Percentiles rank a stretch among this genome's conserved stretches.
Evolutionary conservation across 2,113 vertebrate species (phyloP).

Genomic region (Raja brachyura): DNA sequence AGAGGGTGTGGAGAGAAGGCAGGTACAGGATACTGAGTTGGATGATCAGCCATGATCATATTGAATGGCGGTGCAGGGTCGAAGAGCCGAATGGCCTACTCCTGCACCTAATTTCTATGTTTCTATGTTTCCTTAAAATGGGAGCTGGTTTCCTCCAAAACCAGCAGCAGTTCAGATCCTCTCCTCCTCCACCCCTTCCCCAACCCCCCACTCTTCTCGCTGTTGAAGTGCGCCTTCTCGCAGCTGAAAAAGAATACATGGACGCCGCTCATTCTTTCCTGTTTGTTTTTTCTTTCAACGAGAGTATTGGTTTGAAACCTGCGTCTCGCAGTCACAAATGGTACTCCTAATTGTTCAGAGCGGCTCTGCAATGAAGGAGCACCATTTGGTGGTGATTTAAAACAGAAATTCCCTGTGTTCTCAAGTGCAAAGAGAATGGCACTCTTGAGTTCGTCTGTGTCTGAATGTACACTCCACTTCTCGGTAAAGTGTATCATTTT

Average conservation of each 20-base stretch:
- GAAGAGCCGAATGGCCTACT: no score
- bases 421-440: conserved; percentile 33
- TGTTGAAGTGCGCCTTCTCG: conserved; percentile 27
- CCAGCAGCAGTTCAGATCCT: neutral
- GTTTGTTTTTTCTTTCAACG: conserved; percentile 16
- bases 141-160: neutral
- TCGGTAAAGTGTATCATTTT: conserved; percentile 36
- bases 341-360: conserved; percentile 34
- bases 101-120: no score
- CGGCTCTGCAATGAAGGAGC: conserved; percentile 27
- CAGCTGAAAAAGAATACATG: conserved; percentile 22
- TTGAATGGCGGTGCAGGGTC: no score
- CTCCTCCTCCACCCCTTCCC: neutral
- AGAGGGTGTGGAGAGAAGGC: no score
- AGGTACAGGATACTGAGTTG: no score
- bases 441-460: conserved; percentile 19
- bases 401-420: conserved; percentile 31
- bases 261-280: conserved; percentile 32
- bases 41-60: no score
- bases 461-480: conserved; percentile 37
- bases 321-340: neutral
- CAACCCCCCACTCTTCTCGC: neutral
- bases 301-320: conserved; percentile 21
- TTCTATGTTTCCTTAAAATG: neutral
- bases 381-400: conserved; percentile 26